These are phyloP conservation scores for Propithecus perrieri DNA, from an alignment of 2,797 vertebrate genomes.

Conservation along the genomic window DNA sequence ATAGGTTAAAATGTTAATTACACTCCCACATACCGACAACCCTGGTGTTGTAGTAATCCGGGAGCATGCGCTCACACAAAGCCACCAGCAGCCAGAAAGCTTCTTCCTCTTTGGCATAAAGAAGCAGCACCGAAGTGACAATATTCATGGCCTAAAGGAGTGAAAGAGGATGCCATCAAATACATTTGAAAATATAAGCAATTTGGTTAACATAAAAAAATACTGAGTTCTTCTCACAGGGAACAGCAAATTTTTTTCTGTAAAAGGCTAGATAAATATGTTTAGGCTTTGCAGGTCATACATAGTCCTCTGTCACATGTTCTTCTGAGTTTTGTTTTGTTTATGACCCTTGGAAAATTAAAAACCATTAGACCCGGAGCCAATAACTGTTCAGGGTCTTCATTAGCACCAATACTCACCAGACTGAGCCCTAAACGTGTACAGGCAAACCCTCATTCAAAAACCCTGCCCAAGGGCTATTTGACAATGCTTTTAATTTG, in stretches of 20 bases:
- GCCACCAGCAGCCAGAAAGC: slow-evolving; percentile 98
- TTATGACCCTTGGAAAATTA: background rate
- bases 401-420: background rate
- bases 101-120: slow-evolving; percentile 98
- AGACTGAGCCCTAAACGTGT: background rate
- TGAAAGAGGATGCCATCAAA: background rate
- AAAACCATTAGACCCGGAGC: background rate
- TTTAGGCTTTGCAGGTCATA: background rate
- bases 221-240: background rate
- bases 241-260: background rate
- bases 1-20: background rate
- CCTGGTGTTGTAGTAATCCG: slow-evolving; percentile 98
- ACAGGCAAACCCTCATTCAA: background rate
- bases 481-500: background rate
- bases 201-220: background rate
- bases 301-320: background rate
- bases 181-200: background rate
- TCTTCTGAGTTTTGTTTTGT: background rate
- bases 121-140: slow-evolving; percentile 96
- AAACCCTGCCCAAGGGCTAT: background rate
- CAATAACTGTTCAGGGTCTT: background rate
- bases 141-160: slow-evolving; percentile 97
- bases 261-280: background rate
- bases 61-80: slow-evolving; percentile 97
- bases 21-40: slow-evolving; percentile 92